These are phyloP conservation scores for Cyprinus carpio DNA, from an alignment of 2,113 vertebrate species.

Conservation along the genomic window DNA sequence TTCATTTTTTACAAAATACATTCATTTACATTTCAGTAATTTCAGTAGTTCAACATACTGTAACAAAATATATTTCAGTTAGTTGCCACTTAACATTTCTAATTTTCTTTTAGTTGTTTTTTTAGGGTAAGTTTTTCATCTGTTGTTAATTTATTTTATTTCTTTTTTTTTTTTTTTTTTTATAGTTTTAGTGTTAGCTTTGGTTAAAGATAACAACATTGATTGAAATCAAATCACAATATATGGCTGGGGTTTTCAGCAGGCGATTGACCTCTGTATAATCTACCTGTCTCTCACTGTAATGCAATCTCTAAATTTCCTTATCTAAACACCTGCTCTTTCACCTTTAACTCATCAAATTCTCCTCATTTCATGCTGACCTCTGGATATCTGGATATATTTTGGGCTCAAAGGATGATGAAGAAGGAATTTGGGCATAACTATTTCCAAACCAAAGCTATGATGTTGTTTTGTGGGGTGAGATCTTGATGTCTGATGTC, in stretches of 20 bases:
- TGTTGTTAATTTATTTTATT: too few relatives aligned
- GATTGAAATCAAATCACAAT: too few relatives aligned
- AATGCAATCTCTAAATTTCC: neutral
- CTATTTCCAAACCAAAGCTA: slow-evolving; percentile 89
- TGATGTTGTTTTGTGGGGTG: slow-evolving; percentile 94
- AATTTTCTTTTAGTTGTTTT: too few relatives aligned
- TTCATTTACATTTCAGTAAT: too few relatives aligned
- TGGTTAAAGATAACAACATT: too few relatives aligned
- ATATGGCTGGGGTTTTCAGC: neutral
- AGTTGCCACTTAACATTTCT: too few relatives aligned
- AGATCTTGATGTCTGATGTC: slow-evolving; percentile 65
- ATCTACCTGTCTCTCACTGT: neutral
- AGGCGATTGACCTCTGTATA: neutral
- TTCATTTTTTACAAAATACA: too few relatives aligned
- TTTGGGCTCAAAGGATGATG: slow-evolving; percentile 87
- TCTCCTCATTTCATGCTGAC: slow-evolving; percentile 72
- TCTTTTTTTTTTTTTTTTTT: too few relatives aligned
- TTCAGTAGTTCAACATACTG: too few relatives aligned
- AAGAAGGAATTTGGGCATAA: slow-evolving; percentile 99
- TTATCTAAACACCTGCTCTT: neutral
- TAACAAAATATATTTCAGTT: too few relatives aligned
- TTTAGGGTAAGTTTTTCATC: too few relatives aligned
- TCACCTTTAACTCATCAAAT: slow-evolving; percentile 34
- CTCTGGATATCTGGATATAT: slow-evolving; percentile 57
- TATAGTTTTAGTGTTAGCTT: too few relatives aligned